Evolutionary conservation across 2,113 vertebrate genomes (phyloP), one percentile per base, ranked within the genome.

Genomic region (Columba livia): DNA sequence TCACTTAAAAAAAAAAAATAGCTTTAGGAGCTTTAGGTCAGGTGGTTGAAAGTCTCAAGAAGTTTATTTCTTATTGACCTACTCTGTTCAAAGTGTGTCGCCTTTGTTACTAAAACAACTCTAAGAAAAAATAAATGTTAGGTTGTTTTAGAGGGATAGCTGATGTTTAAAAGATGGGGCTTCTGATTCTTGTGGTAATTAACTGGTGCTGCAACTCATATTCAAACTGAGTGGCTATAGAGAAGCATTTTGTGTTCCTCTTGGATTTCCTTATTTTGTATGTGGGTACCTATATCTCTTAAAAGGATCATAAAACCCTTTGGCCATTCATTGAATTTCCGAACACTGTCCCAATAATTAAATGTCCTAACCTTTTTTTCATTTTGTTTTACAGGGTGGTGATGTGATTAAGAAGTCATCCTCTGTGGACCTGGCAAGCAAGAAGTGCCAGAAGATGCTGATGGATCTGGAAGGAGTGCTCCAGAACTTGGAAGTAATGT

Each of bases 381-480:
- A 2, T 4, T 66, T 38, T 60, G 15, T 84, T 64, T 81, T 64
- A 11, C 10, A 99, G 99, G 94, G 96, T 60, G 98, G 98, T 91
- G 98, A 98, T 29, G 8, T 38, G 26, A 94, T 96, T 58, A 97
- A 93, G 85, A 98, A 98, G 58, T 89, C 97, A 4, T 18, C 54
- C 15, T 77, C 97, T 15, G 21, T 90, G 19, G 90, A 97, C 51
- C 82, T 93, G 93, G 96, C 80, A 61, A 96, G 90, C 97, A 98
- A 96, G 36, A 99, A 98, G 70, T 98, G 98, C 91, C 98, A 99
- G 58, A 98, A 99, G 93, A 95, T 98, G 8, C 94, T 99, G 61
- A 96, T 89, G 51, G 99, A 99, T 20, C 95, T 99, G 79, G 98
- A 99, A 50, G 98, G 98, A 31, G 82, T 99, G 64, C 93, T 99